phyloP scores from a whole-genome alignment of 2,797 vertebrate species.

The Spinibarbus caldwelli region DNA sequence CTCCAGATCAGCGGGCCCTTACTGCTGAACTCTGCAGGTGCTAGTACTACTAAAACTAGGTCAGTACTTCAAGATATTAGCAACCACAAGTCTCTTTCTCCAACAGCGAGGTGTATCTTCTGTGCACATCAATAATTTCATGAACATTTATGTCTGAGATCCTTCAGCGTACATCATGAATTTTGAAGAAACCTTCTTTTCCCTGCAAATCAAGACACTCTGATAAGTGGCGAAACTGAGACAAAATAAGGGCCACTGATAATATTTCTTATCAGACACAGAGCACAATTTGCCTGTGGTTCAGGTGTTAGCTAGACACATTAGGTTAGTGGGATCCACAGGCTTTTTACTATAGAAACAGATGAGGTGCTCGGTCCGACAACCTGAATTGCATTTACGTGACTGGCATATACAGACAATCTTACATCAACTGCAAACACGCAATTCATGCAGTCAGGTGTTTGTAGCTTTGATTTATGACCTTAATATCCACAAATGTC shows the following conservation, averaged over 20 bases:
- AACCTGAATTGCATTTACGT: no score
- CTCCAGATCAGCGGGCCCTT: neutral
- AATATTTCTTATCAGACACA: conserved; percentile 2
- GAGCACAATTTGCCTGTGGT: neutral
- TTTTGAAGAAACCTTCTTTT: neutral
- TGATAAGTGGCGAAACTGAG: neutral
- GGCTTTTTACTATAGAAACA: neutral
- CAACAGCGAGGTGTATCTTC: neutral
- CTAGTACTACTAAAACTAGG: conserved; percentile 48
- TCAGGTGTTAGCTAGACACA: neutral
- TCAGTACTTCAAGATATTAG: conserved; percentile 55
- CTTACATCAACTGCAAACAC: neutral
- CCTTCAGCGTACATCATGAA: no score
- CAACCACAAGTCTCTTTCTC: conserved; percentile 14
- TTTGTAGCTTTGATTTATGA: neutral
- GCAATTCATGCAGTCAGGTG: neutral
- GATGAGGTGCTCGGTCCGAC: neutral
- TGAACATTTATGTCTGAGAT: no score
- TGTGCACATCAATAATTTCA: neutral
- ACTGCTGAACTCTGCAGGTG: conserved; percentile 29
- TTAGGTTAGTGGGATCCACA: neutral
- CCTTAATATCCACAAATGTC: neutral
- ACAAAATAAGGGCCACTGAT: conserved; percentile 6
- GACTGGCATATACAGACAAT: neutral
- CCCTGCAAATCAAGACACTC: neutral